Conservation (phyloP, 2,888 invertebrate genomes). For the Brachypterus glaber region DNA sequence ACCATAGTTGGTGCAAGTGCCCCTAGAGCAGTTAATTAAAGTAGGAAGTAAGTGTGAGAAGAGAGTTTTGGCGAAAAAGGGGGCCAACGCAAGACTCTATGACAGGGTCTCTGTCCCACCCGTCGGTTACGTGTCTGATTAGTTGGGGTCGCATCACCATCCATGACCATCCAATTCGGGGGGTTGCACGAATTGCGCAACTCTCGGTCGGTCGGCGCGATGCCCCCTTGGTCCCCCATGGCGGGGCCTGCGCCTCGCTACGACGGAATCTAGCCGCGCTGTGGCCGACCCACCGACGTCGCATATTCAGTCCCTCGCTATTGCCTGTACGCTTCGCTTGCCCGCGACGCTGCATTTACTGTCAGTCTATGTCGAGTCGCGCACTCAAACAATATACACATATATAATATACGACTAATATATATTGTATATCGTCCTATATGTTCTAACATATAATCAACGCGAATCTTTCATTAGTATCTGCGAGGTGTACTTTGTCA, state of each 20-base stretch:
- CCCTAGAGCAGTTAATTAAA: too few relatives aligned
- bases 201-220: slow-evolving; percentile 14
- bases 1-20: too few relatives aligned
- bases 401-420: slow-evolving; percentile 1
- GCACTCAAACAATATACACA: slow-evolving; percentile 23
- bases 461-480: too few relatives aligned
- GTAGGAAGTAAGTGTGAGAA: too few relatives aligned
- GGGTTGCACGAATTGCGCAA: slow-evolving; percentile 35
- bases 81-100: too few relatives aligned
- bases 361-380: slow-evolving; percentile 41
- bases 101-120: neutral
- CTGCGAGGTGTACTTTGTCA: too few relatives aligned
- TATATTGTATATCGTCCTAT: too few relatives aligned
- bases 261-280: slow-evolving; percentile 29
- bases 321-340: slow-evolving; percentile 44
- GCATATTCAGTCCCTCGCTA: slow-evolving; percentile 39
- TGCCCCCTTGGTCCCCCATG: slow-evolving; percentile 21
- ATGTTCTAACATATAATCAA: too few relatives aligned
- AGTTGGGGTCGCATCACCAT: slow-evolving; percentile 19
- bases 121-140: slow-evolving; percentile 15
- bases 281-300: slow-evolving; percentile 36
- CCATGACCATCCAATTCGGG: slow-evolving; percentile 11
- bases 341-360: slow-evolving; percentile 41
- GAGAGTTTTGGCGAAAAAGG: too few relatives aligned
- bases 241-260: slow-evolving; percentile 22